Evolutionary conservation across 2,888 invertebrate species (phyloP).

Genomic region (Drosophila mercatorum): DNA sequence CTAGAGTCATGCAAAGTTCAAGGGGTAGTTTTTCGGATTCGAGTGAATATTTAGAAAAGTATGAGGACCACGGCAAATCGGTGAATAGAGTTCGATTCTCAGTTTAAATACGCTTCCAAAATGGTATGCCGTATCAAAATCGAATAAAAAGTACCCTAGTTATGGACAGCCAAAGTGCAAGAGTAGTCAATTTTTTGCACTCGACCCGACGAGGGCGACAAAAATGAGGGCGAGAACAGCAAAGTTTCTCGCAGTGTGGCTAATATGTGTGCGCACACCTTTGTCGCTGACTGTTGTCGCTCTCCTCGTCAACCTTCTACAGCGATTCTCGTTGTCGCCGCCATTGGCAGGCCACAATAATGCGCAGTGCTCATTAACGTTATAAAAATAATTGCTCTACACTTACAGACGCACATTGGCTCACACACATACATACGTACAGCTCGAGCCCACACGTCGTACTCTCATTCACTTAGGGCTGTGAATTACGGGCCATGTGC

Average conservation of each 20-base stretch:
- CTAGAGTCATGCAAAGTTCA: too few species aligned
- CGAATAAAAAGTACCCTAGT: too few species aligned
- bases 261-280: constrained; percentile 43
- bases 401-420: constrained; percentile 47
- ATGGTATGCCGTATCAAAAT: too few species aligned
- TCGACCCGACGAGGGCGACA: too few species aligned
- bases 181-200: too few species aligned
- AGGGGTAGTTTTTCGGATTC: too few species aligned
- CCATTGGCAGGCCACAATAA: constrained; percentile 63
- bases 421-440: constrained; percentile 22
- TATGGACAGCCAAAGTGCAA: too few species aligned
- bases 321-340: constrained; percentile 23
- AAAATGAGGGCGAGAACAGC: too few species aligned
- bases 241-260: constrained; percentile 20
- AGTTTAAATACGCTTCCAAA: too few species aligned
- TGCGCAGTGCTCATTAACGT: constrained; percentile 76
- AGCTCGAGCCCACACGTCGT: neutral
- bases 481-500: constrained; percentile 70
- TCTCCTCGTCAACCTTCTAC: constrained; percentile 10
- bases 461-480: constrained; percentile 26
- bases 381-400: constrained; percentile 78
- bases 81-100: too few species aligned
- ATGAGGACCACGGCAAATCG: too few species aligned
- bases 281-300: constrained; percentile 55
- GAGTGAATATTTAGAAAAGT: too few species aligned